Percentiles rank a stretch among this genome's conserved stretches.
These are phyloP conservation scores for Euura lappo DNA, from an alignment of 1,140 invertebrate genomes.

Conservation along the genomic window DNA sequence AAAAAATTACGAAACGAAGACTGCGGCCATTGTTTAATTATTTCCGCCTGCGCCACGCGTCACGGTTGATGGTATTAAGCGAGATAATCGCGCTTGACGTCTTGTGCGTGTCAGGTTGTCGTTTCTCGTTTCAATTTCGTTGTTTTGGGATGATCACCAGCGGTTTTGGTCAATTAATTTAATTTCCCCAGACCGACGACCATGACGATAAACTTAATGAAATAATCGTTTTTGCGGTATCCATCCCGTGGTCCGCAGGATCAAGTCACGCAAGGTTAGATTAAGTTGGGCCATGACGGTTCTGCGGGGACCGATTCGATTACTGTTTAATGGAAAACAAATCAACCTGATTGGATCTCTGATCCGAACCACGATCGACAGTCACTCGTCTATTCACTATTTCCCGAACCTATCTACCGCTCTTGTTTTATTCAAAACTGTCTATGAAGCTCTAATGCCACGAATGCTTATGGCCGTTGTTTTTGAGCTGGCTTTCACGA, in stretches of 20 bases:
- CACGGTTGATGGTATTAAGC: neutral
- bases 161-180: constrained; percentile 7
- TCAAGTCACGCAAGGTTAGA: constrained; percentile 4
- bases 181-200: neutral
- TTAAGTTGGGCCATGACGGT: neutral
- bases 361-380: neutral
- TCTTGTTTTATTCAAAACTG: neutral
- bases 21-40: too few relatives aligned
- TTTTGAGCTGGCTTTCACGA: too few relatives aligned
- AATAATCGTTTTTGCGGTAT: constrained; percentile 7
- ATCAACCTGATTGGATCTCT: constrained; percentile 12
- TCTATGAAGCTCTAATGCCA: too few relatives aligned
- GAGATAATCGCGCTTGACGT: neutral
- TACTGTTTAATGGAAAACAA: constrained; percentile 13
- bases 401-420: neutral
- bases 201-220: constrained; percentile 1
- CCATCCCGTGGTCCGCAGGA: neutral
- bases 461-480: too few relatives aligned
- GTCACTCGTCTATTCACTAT: neutral
- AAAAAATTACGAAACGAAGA: too few relatives aligned
- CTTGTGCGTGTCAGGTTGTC: neutral
- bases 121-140: neutral
- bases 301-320: constrained; percentile 8
- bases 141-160: constrained; percentile 6
- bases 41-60: neutral